Base-by-base conservation (phyloP, 2,888 invertebrate species). In the Drosophila mimica region DNA sequence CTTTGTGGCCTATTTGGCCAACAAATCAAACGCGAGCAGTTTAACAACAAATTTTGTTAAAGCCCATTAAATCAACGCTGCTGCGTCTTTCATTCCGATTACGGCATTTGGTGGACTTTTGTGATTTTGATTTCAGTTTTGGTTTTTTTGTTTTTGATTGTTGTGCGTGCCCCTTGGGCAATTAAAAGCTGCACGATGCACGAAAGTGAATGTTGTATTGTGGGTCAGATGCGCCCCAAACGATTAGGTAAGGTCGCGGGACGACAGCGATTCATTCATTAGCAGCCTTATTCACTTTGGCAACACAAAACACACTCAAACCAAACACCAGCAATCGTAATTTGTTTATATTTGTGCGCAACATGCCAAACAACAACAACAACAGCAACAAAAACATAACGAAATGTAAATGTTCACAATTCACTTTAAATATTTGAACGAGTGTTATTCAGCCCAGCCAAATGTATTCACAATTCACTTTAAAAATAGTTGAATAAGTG, bases 141-240 rank as follows among this genome's bases (percentile, higher is more conserved):
- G 36, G 5, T 30, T 25, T 34, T 25, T 46, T 15, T 13, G 36
- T 43, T 61, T 71, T 70, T 57, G 28, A 53, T 65, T 25, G 34
- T 38, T 62, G 51, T 63, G 48, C 54, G 48, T 81, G 81, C 81
- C 86, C 86, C 81, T 74, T 71, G 79, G 86, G 83, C 88, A 85
- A 88, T 88, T 88, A 86, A 85, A 75, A 76, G 79, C 59, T 83
- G 84, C 84, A 84, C 86, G 86, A 81, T 77, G 80, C 76, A 46
- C 46, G 83, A 83, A 85, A 88, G 88, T 86, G 88, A 85, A 85
- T 88, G 88, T 88, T 79, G 36, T 31, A 58, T 46, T 33, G 68
- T 48, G 25, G 58, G 59, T 54, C 69, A 49, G 69, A 69, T 62
- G 70, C 33, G 64, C 20, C 40, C 31, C 59, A 40, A 15, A 25